Conservation (phyloP, 2,797 vertebrate species). For the Sebastes taczanowskii region DNA sequence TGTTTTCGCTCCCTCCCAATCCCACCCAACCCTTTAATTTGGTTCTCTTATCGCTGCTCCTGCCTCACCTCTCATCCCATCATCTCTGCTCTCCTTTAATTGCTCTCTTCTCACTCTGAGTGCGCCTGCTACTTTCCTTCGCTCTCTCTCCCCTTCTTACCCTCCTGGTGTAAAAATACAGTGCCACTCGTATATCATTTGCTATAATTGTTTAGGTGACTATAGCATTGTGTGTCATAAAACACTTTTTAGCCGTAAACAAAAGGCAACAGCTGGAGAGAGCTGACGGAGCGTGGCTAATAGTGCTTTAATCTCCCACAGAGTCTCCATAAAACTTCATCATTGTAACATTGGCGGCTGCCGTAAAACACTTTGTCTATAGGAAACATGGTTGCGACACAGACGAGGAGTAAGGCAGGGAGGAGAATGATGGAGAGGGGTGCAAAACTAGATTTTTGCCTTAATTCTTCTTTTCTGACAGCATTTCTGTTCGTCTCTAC, state of each 20-base stretch:
- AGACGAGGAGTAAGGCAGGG: slow-evolving; percentile 20
- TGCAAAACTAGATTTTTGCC: neutral
- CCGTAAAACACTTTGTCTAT: slow-evolving; percentile 70
- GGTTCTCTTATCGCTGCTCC: neutral
- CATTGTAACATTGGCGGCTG: slow-evolving; percentile 70
- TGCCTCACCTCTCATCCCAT: slow-evolving; percentile 15
- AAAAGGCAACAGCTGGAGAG: slow-evolving; percentile 84
- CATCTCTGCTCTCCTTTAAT: slow-evolving; percentile 31
- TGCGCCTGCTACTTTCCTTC: neutral
- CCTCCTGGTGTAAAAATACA: slow-evolving; percentile 44
- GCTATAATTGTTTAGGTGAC: slow-evolving; percentile 81
- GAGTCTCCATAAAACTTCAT: slow-evolving; percentile 83
- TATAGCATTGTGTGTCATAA: slow-evolving; percentile 72
- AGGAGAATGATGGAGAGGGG: slow-evolving; percentile 3
- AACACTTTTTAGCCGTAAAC: slow-evolving; percentile 79
- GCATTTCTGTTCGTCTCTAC: neutral
- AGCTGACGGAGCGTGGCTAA: slow-evolving; percentile 76
- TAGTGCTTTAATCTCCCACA: slow-evolving; percentile 83
- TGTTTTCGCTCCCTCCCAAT: neutral
- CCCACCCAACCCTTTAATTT: slow-evolving; percentile 10
- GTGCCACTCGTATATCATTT: slow-evolving; percentile 75
- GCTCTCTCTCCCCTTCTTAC: neutral
- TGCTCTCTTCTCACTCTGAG: slow-evolving; percentile 23
- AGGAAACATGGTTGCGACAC: slow-evolving; percentile 45
- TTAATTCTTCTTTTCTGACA: neutral